Evolutionary conservation across 2,888 invertebrate genomes (phyloP).

Genomic region (Athalia rosae): DNA sequence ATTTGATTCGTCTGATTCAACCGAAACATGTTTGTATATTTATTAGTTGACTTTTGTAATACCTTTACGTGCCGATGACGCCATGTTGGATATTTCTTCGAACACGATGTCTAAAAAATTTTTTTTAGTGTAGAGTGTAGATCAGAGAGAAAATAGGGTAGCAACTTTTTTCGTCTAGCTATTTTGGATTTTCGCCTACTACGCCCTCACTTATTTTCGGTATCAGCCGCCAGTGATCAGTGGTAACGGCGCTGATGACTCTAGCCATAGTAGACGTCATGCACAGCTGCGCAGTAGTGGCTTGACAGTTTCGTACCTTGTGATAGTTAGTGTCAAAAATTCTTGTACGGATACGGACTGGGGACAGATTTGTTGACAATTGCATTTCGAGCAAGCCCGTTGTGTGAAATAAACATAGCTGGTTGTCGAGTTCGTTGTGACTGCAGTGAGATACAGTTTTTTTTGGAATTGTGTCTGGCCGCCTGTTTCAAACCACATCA

Average conservation of each 20-base stretch:
- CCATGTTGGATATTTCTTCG: constrained; percentile 9
- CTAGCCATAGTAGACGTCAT: too few species aligned
- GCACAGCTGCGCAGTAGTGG: not conserved
- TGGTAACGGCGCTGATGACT: too few species aligned
- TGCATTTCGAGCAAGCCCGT: constrained; percentile 25
- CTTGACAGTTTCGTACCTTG: not conserved
- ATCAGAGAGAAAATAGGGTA: too few species aligned
- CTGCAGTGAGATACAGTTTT: not conserved
- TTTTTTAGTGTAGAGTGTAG: too few species aligned
- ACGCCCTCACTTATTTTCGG: too few species aligned
- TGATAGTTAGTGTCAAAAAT: constrained; percentile 19
- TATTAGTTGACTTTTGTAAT: not conserved
- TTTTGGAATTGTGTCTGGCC: not conserved
- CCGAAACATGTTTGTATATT: not conserved
- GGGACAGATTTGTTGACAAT: constrained; percentile 39
- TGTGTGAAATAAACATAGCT: constrained; percentile 39
- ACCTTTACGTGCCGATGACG: constrained; percentile 9
- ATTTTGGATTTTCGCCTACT: too few species aligned
- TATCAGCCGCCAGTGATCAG: too few species aligned
- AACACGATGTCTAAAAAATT: not conserved
- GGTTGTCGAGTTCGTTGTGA: constrained; percentile 11
- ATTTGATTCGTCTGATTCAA: not conserved
- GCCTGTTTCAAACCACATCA: not conserved
- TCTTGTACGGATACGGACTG: constrained; percentile 1
- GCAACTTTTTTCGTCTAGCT: too few species aligned